Conservation (phyloP, 2,113 vertebrate genomes). For the Trogon melanurus region DNA sequence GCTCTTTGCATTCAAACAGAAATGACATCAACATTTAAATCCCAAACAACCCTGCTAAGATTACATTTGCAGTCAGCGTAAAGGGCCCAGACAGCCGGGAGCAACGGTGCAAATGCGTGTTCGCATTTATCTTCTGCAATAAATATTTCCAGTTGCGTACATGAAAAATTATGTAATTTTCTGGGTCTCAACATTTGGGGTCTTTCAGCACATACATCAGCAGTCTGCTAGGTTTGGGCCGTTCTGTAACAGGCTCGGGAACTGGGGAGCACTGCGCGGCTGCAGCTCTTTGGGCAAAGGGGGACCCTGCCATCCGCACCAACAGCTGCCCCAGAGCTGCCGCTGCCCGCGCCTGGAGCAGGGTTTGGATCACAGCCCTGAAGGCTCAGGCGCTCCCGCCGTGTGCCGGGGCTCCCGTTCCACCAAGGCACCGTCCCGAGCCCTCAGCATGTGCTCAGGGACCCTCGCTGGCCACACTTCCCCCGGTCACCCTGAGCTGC, state of each 20-base stretch:
- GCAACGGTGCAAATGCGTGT: not conserved
- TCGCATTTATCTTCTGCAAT: constrained; percentile 41
- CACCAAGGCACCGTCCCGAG: rapidly evolving
- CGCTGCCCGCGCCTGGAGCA: rapidly evolving
- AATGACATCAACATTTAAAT: constrained; percentile 49
- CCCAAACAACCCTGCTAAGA: constrained; percentile 1
- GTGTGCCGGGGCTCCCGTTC: rapidly evolving
- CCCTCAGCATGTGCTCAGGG: not conserved
- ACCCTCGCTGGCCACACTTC: rapidly evolving
- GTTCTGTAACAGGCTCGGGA: not conserved
- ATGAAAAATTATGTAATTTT: not conserved
- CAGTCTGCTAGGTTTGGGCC: not conserved
- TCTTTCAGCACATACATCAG: not conserved
- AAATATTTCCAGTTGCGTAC: constrained; percentile 22
- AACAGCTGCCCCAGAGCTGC: not conserved
- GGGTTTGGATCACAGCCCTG: not conserved
- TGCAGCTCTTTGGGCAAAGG: rapidly evolving
- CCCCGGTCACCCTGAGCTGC: not conserved
- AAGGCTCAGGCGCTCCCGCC: not conserved
- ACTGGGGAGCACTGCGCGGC: not conserved
- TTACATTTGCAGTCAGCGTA: not conserved
- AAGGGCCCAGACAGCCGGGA: not conserved
- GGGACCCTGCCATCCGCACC: not conserved
- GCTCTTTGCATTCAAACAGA: constrained; percentile 38
- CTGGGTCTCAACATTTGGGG: not conserved